Percentiles rank a stretch among this genome's conserved stretches.
Evolutionary conservation across 1,140 invertebrate species (phyloP).

Genomic region (Liolophura sinensis): DNA sequence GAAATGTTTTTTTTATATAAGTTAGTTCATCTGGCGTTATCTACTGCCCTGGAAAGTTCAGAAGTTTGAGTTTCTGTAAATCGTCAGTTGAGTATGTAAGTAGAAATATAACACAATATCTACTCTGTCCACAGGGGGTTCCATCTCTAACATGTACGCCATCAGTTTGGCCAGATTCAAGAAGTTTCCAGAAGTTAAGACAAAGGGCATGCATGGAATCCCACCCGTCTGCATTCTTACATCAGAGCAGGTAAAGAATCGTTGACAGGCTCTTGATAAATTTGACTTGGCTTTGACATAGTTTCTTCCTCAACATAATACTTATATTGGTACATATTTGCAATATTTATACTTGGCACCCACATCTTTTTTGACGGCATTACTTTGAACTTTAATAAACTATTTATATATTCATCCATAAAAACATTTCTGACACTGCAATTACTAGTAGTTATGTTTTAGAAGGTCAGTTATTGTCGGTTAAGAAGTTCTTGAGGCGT

Average conservation of each 20-base stretch:
- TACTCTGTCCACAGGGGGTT: slow-evolving; percentile 74
- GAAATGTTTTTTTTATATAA: neutral
- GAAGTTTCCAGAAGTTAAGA: slow-evolving; percentile 94
- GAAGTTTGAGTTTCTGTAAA: neutral
- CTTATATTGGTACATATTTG: neutral
- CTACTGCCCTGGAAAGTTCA: neutral
- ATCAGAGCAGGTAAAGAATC: slow-evolving; percentile 81
- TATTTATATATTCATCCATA: neutral
- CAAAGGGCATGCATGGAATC: slow-evolving; percentile 82
- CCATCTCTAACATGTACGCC: slow-evolving; percentile 97
- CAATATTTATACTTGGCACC: neutral
- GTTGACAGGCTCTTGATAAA: neutral
- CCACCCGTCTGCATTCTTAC: slow-evolving; percentile 94
- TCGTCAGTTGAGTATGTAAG: neutral
- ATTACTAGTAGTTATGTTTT: too few relatives aligned
- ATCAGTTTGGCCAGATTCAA: slow-evolving; percentile 92
- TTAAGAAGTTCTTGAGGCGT: too few relatives aligned
- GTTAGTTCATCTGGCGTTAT: neutral
- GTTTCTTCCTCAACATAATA: neutral
- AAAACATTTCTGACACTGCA: too few relatives aligned
- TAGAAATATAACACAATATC: neutral
- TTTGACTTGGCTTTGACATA: slow-evolving; percentile 18
- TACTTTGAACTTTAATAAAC: neutral
- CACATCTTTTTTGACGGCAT: neutral
- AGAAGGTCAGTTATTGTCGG: too few relatives aligned